A percentile compares a stretch with the other conserved stretches of the same genome.
Conservation (phyloP, 2,888 invertebrate species). For the Dendrolimus pini region DNA sequence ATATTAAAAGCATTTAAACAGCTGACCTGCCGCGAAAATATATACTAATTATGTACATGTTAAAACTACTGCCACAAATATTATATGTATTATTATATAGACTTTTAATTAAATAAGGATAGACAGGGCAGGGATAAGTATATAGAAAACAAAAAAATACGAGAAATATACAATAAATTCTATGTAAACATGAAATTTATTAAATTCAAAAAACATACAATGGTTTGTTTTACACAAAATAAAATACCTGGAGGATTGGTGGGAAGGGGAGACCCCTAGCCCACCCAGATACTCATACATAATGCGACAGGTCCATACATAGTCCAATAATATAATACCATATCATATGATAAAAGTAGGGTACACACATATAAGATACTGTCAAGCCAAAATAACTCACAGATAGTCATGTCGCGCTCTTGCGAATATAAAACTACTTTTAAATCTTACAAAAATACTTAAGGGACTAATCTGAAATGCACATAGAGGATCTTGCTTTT, state of each 20-base stretch:
- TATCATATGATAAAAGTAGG: slow-evolving; percentile 64
- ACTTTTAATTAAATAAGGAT: slow-evolving; percentile 66
- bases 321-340: slow-evolving; percentile 72
- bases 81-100: slow-evolving; percentile 49
- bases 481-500: slow-evolving; percentile 71
- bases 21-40: slow-evolving; percentile 54
- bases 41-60: slow-evolving; percentile 59
- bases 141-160: slow-evolving; percentile 65
- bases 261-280: slow-evolving; percentile 35
- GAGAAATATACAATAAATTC: slow-evolving; percentile 74
- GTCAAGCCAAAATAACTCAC: slow-evolving; percentile 71
- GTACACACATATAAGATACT: slow-evolving; percentile 73
- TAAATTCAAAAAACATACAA: slow-evolving; percentile 75
- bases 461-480: slow-evolving; percentile 74
- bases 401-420: slow-evolving; percentile 72
- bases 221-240: slow-evolving; percentile 73
- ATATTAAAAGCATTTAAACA: slow-evolving; percentile 57
- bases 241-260: slow-evolving; percentile 68
- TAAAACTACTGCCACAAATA: slow-evolving; percentile 71
- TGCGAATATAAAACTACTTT: slow-evolving; percentile 69
- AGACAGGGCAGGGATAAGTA: slow-evolving; percentile 46
- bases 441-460: slow-evolving; percentile 77
- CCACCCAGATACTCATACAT: slow-evolving; percentile 44
- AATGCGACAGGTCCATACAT: slow-evolving; percentile 71
- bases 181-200: slow-evolving; percentile 77